Evolutionary conservation across 1,140 invertebrate genomes (phyloP), one percentile per base, ranked within the genome.

Genomic region (Bradysia coprophila): DNA sequence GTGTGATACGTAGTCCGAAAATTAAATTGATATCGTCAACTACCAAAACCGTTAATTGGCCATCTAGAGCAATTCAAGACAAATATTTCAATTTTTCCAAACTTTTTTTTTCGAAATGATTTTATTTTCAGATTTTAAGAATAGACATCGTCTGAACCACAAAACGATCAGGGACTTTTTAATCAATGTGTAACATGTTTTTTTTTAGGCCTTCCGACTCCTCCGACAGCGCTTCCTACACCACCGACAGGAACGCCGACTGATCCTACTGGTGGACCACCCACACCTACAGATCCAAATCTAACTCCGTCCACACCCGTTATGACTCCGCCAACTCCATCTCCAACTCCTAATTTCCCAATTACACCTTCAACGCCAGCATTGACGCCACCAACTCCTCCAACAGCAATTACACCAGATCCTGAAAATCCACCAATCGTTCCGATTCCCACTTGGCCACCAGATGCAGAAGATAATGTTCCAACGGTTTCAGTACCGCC

Each of bases 351-450:
- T 6, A 13, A 39, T 0, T 11, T 44, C 1, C 11, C 24, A 1
- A 2, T 43, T 11, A 10, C 54, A 8, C 21, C 31, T 1, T 54
- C 54, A 13, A 56, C 54, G 19, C 42, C 41, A 4, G 45, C 46
- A 16, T 15, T 13, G 24, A 37, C 49, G 11, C 22, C 42, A 23
- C 1, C 33, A 2, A 10, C 40, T 15, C 22, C 19, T 9, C 54
- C 54, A 40, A n/a, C 41, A 33, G 13, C 8, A 21, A 16, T n/a
- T 36, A 5, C 15, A 36, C 33, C n/a, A 6, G n/a, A 36, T 11
- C 6, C 10, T 36, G 6, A 36, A 9, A 15, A 16, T 9, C 33
- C 6, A 36, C 6, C 33, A 36, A 36, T 36, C 18, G 4, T 15
- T 15, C 9, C 9, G 18, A 16, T 36, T 11, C 33, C 33, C 10